Evolutionary conservation across 2,797 vertebrate species (phyloP).

Genomic region (Phalanger gymnotis): DNA sequence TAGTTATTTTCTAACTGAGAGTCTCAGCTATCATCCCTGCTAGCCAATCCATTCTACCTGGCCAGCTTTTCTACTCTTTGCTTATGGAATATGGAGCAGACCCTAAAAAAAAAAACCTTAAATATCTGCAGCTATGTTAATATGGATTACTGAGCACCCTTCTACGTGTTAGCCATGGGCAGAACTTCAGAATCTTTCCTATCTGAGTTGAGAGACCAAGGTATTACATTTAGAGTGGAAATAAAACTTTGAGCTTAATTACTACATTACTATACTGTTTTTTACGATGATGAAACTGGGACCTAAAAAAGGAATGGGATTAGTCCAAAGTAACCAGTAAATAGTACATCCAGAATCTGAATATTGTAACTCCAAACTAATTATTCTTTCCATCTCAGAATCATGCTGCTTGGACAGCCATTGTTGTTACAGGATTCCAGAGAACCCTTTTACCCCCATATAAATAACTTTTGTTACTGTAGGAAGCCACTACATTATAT

Average conservation of each 20-base stretch:
- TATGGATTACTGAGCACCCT: neutral
- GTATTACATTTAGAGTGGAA: neutral
- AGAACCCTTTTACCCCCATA: neutral
- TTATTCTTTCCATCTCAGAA: neutral
- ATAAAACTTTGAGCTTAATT: neutral
- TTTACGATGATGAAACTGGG: neutral
- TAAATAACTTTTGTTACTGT: neutral
- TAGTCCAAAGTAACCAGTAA: neutral
- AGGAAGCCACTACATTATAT: neutral
- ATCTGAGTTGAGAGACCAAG: neutral
- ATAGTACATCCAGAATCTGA: neutral
- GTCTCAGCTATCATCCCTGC: too few species aligned
- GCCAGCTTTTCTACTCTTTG: neutral
- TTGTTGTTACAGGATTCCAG: neutral
- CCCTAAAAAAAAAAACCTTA: neutral
- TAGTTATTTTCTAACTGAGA: neutral
- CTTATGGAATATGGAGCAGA: neutral
- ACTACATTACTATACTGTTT: neutral
- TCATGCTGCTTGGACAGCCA: neutral
- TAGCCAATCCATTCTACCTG: too few species aligned
- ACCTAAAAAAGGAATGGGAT: neutral
- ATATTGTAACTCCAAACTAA: neutral
- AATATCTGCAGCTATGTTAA: fast-evolving
- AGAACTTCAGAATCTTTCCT: neutral
- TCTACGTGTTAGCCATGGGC: neutral